Conservation (phyloP, 2,797 vertebrate genomes). For the Gorsachius magnificus region DNA sequence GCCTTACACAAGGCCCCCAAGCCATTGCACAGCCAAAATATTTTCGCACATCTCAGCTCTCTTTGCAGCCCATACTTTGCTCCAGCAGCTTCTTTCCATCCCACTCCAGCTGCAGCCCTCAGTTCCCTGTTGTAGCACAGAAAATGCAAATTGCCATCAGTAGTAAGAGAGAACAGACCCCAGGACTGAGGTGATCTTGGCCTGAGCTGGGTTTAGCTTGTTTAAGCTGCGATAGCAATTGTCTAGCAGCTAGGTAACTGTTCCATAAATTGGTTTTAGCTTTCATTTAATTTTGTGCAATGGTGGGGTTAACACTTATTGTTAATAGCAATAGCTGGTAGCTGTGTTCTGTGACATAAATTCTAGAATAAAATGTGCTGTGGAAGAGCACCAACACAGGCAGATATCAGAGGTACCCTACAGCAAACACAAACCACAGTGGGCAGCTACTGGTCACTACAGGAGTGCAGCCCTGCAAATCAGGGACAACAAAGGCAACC, state of each 20-base stretch:
- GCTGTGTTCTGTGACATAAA: not conserved
- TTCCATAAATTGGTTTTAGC: not conserved
- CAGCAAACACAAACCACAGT: not conserved
- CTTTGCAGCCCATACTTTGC: not conserved
- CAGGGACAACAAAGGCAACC: not conserved
- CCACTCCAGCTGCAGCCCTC: not conserved
- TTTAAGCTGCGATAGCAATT: not conserved
- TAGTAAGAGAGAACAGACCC: not conserved
- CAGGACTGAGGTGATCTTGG: not conserved
- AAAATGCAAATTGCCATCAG: not conserved
- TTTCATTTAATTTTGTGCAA: not conserved
- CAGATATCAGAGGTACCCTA: not conserved
- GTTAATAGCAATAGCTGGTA: not conserved
- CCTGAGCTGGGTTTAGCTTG: not conserved
- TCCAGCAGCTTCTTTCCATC: not conserved
- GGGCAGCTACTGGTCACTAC: not conserved
- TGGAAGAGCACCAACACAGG: not conserved
- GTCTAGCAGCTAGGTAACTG: not conserved
- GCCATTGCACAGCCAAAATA: not conserved
- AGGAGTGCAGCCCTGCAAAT: not conserved
- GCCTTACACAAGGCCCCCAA: not conserved
- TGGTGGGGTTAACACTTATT: not conserved
- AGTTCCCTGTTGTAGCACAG: rapidly evolving
- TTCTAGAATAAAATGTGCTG: not conserved
- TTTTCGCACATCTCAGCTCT: not conserved